A percentile compares a stretch with the other conserved stretches of the same genome.
Evolutionary conservation across 2,888 invertebrate species (phyloP).

Genomic region (Brachyptera risi): DNA sequence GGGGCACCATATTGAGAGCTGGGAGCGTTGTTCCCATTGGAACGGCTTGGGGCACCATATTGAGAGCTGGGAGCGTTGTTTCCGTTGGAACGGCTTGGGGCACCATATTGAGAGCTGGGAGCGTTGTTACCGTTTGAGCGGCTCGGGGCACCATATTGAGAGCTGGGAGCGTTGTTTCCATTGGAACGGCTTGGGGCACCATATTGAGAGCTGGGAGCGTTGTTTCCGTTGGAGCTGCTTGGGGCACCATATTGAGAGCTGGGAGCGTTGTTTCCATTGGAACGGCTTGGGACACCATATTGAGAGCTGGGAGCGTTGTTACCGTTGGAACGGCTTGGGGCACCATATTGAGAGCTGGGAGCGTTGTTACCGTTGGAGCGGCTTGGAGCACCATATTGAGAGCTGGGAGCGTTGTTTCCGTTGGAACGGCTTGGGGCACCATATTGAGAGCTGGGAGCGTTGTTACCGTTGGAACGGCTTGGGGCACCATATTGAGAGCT

Average conservation of each 20-base stretch:
- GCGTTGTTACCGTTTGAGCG: background rate
- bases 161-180: constrained; percentile 42
- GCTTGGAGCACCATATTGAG: constrained; percentile 5
- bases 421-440: constrained; percentile 11
- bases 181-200: constrained; percentile 34
- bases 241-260: constrained; percentile 11
- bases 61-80: background rate
- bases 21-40: background rate
- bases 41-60: constrained; percentile 17
- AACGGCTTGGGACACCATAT: background rate
- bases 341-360: constrained; percentile 24
- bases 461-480: background rate
- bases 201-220: constrained; percentile 25
- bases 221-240: constrained; percentile 8
- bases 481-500: constrained; percentile 21
- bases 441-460: constrained; percentile 11
- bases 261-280: background rate
- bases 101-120: constrained; percentile 12
- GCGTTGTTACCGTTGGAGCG: background rate
- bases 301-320: constrained; percentile 4
- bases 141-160: constrained; percentile 47
- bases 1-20: constrained; percentile 26
- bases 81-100: constrained; percentile 3
- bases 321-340: constrained; percentile 18
- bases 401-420: constrained; percentile 2